Evolutionary conservation across 2,113 vertebrate species (phyloP), one percentile per base, ranked within the genome.

Genomic region (Cyphomyrus discorhynchus): DNA sequence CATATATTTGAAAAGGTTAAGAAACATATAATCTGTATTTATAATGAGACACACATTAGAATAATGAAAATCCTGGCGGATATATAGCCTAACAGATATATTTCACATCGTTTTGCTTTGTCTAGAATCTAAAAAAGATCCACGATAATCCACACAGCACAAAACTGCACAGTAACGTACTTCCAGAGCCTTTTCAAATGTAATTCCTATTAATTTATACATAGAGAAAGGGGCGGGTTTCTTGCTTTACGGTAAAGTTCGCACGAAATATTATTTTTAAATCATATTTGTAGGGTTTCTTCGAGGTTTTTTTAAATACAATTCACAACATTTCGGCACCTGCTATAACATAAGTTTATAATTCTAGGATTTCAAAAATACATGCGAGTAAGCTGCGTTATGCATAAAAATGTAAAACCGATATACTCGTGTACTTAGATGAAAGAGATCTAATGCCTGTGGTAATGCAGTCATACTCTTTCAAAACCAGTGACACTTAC

Each of bases 401-500:
- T 35, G 70, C 70, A 15, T 77, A 77, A 39, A 50, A 74, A 74
- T 74, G 9, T 31, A 15, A 62, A 70, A 31, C 11, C 66, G n/a
- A 15, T 6, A 77, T 77, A 42, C 31, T 10, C 17, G 1, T 35
- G 17, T 39, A 35, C 4, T 35, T 42, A 19, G 1, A 80, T 42
- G 35, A 17, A 80, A 42, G 70, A 66, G 3, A 70, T 31, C 62
- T 13, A 10, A 70, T 70, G 62, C 62, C 62, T 70, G 24, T 58
- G 24, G 21, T 7, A 58, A 58, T n/a, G 24, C 21, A 58, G 2
- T 58, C 56, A 3, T 58, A 62, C 56, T 62, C 56, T n/a, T 62
- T 21, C 19, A 21, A 84, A 46, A 84, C 21, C 8, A 84, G 82
- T 84, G 21, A 24, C 35, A 47, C 96, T 94, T 95, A 99, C 98